phyloP scores from a whole-genome alignment of 1,140 invertebrate genomes.

The Formica exsecta region DNA sequence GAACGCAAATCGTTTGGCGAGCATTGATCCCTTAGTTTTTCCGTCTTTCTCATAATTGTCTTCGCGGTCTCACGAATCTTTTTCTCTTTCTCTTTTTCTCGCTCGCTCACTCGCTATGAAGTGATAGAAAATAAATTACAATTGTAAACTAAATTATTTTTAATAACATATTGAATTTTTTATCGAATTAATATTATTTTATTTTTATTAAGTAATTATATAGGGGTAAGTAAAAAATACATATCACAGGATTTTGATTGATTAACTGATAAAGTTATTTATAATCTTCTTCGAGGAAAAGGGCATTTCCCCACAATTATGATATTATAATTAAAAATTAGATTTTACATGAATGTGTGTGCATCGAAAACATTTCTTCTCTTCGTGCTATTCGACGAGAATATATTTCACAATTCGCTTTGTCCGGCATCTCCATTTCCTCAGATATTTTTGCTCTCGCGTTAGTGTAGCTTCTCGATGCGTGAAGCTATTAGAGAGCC shows the following conservation, averaged over 20 bases:
- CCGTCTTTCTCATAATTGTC: not conserved
- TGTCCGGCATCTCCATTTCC: not conserved
- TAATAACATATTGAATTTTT: not conserved
- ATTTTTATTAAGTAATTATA: constrained; percentile 4
- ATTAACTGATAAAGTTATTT: not conserved
- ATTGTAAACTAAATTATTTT: constrained; percentile 28
- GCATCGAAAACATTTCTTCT: not conserved
- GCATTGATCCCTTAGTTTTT: constrained; percentile 9
- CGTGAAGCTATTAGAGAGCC: constrained; percentile 41
- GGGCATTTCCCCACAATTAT: not conserved
- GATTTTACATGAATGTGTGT: not conserved
- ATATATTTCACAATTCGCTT: constrained; percentile 8
- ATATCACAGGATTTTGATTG: not conserved
- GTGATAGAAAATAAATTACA: not conserved
- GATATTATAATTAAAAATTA: not conserved
- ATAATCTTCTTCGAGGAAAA: not conserved
- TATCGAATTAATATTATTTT: constrained; percentile 1
- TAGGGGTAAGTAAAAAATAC: not conserved
- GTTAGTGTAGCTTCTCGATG: constrained; percentile 33
- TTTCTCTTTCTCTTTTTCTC: too few relatives aligned
- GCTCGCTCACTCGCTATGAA: too few relatives aligned
- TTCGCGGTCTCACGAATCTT: not conserved
- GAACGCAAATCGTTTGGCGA: constrained; percentile 18
- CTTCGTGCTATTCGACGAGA: not conserved
- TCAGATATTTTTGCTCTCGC: constrained; percentile 18